A percentile compares a stretch with the other conserved stretches of the same genome.
phyloP scores from a whole-genome alignment of 2,797 vertebrate genomes.

The Catostomus latipinnis region DNA sequence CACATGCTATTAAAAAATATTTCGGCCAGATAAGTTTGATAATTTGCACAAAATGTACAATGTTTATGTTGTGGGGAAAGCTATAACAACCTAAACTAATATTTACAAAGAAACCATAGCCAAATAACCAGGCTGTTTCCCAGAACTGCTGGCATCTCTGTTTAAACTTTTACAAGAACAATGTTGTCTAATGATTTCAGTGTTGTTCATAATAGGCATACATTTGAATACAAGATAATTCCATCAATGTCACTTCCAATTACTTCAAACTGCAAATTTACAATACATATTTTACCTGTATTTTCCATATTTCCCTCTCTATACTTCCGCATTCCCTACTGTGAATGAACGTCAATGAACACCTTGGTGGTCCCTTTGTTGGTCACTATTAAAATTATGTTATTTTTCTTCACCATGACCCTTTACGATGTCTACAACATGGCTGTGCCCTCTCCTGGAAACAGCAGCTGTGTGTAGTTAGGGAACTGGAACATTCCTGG shows the following conservation, averaged over 20 bases:
- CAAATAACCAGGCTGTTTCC: constrained; percentile 75
- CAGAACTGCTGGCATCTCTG: constrained; percentile 75
- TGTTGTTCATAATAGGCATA: constrained; percentile 26
- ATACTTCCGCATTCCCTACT: constrained; percentile 26
- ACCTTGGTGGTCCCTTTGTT: constrained; percentile 81
- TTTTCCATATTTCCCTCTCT: constrained; percentile 15
- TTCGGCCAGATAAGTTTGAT: constrained; percentile 75
- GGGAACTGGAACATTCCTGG: constrained; percentile 77
- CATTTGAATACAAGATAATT: constrained; percentile 1
- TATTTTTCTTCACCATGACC: constrained; percentile 86
- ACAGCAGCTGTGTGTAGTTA: constrained; percentile 83
- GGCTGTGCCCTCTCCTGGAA: constrained; percentile 80
- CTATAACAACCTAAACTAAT: constrained; percentile 79
- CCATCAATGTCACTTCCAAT: constrained; percentile 23
- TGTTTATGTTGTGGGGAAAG: constrained; percentile 77
- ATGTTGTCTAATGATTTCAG: constrained; percentile 62
- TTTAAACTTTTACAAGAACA: constrained; percentile 72
- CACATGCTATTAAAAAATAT: constrained; percentile 80
- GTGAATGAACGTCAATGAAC: constrained; percentile 63
- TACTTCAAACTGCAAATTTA: constrained; percentile 7
- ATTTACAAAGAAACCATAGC: constrained; percentile 76
- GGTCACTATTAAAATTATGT: constrained; percentile 82
- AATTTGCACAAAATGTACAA: constrained; percentile 80
- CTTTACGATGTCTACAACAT: constrained; percentile 79
- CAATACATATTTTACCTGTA: neutral